Conservation (phyloP, 2,888 invertebrate genomes). For the Acanthosepion esculentum region DNA sequence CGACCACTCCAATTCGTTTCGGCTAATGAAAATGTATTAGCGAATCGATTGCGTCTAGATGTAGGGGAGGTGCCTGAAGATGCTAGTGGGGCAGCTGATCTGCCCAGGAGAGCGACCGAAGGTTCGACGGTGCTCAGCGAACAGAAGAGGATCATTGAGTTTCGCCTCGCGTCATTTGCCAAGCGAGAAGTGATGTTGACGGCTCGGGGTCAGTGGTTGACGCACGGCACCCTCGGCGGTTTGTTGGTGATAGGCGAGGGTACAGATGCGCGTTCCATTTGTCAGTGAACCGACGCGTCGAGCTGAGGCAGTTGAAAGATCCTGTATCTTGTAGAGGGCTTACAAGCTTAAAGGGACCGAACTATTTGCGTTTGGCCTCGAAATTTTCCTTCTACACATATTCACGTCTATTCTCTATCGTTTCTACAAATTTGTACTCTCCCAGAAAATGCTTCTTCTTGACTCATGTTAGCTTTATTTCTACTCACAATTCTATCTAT, state of each 20-base stretch:
- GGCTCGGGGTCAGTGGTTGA: neutral
- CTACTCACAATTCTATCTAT: too few relatives aligned
- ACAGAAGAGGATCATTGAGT: neutral
- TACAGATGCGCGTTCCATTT: neutral
- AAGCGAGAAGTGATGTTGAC: conserved; percentile 33
- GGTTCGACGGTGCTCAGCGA: neutral
- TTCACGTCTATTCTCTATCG: too few relatives aligned
- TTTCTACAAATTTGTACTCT: too few relatives aligned
- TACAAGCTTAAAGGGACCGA: neutral
- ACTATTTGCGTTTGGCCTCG: neutral
- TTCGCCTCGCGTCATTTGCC: neutral
- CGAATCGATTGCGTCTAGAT: neutral
- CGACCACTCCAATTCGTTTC: neutral
- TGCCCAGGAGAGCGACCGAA: neutral
- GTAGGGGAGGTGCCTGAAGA: neutral
- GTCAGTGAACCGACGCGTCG: neutral
- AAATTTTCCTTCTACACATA: too few relatives aligned
- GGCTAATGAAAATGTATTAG: conserved; percentile 1
- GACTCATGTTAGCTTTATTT: too few relatives aligned
- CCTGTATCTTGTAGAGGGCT: neutral
- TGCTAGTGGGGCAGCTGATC: neutral
- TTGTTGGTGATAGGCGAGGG: neutral
- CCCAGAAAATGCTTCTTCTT: too few relatives aligned
- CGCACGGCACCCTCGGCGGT: too few relatives aligned
- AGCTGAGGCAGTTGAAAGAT: neutral